A percentile compares a stretch with the other conserved stretches of the same genome.
These are phyloP conservation scores for Pyrgilauda ruficollis DNA, from an alignment of 2,113 vertebrate genomes.

Conservation along the genomic window DNA sequence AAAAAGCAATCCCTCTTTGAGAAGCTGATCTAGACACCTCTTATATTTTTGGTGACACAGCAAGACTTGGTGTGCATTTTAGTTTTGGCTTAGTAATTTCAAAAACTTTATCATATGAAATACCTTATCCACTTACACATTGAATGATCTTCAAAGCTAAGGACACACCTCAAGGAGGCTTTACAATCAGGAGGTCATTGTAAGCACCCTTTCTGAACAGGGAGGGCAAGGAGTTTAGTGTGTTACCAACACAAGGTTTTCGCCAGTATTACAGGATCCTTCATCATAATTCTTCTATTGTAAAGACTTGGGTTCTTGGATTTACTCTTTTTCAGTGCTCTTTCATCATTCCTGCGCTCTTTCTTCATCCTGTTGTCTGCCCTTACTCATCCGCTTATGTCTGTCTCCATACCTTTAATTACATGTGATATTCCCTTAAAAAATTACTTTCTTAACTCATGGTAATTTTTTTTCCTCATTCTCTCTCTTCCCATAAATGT, in stretches of 20 bases:
- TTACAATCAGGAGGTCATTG: neutral
- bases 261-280: neutral
- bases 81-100: neutral
- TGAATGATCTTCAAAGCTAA: neutral
- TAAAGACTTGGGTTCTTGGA: neutral
- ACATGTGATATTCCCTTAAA: neutral
- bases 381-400: neutral
- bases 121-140: neutral
- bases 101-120: neutral
- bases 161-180: neutral
- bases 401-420: neutral
- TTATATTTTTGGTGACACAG: neutral
- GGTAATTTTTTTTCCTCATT: neutral
- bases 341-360: neutral
- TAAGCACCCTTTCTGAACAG: neutral
- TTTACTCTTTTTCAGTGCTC: neutral
- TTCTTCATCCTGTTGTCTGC: neutral
- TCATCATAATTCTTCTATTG: neutral
- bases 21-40: neutral
- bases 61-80: neutral
- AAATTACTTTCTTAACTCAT: neutral
- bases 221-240: neutral
- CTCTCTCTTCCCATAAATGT: neutral
- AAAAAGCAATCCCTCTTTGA: neutral
- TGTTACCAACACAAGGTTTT: neutral